A percentile compares a stretch with the other conserved stretches of the same genome.
These are phyloP conservation scores for Pristionchus pacificus DNA, from an alignment of 1,140 invertebrate species.

Conservation along the genomic window DNA sequence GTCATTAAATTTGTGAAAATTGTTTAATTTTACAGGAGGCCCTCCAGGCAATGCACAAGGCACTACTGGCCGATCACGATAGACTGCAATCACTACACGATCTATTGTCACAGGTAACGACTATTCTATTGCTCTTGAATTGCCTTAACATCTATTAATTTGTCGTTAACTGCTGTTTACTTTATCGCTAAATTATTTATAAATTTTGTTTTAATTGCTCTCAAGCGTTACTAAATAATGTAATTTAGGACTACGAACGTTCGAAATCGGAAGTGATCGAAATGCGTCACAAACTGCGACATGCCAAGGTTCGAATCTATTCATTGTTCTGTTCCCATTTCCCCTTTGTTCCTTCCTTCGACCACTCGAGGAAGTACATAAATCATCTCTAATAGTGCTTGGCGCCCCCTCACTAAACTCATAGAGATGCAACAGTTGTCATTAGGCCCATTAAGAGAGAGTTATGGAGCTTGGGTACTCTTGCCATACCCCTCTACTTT, in stretches of 20 bases:
- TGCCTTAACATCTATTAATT: too few relatives aligned
- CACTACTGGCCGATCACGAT: neutral
- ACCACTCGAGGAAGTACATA: too few relatives aligned
- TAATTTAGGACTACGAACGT: neutral
- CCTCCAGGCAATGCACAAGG: neutral
- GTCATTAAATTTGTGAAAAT: neutral
- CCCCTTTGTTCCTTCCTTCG: neutral
- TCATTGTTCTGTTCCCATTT: too few relatives aligned
- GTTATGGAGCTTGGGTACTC: too few relatives aligned
- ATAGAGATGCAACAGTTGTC: neutral
- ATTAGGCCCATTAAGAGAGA: too few relatives aligned
- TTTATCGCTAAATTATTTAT: too few relatives aligned
- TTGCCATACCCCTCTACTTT: too few relatives aligned
- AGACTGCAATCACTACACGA: neutral
- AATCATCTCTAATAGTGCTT: too few relatives aligned
- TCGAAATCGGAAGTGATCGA: neutral
- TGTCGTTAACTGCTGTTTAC: too few relatives aligned
- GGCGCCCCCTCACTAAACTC: too few relatives aligned
- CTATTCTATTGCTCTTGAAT: too few relatives aligned
- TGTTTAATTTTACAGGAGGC: neutral
- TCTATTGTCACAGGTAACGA: neutral
- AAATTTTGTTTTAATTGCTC: too few relatives aligned
- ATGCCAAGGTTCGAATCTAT: neutral
- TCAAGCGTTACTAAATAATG: neutral
- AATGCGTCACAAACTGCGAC: neutral